phyloP scores from a whole-genome alignment of 2,888 invertebrate genomes.

The Phoenoteleia sp. region DNA sequence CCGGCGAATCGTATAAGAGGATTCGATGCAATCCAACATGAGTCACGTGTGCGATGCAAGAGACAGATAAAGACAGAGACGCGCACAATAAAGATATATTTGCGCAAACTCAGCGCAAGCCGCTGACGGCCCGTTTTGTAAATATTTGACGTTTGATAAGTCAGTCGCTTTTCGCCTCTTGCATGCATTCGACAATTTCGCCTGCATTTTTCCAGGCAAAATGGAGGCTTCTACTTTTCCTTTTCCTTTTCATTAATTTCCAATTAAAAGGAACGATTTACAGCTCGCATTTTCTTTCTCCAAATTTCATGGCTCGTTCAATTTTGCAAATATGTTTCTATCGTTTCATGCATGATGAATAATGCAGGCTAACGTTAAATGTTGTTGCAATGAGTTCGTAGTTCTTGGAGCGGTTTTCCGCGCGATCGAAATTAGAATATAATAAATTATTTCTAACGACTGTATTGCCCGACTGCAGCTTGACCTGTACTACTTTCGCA shows the following conservation, averaged over 20 bases:
- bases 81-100: slow-evolving; percentile 45
- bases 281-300: too few species aligned
- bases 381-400: not conserved
- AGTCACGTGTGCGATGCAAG: slow-evolving; percentile 77
- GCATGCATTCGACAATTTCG: not conserved
- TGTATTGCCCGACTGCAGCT: slow-evolving; percentile 57
- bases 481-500: slow-evolving; percentile 62
- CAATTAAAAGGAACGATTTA: too few species aligned
- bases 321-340: too few species aligned
- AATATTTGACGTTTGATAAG: slow-evolving; percentile 47
- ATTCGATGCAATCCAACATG: slow-evolving; percentile 84
- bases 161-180: slow-evolving; percentile 5
- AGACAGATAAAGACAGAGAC: slow-evolving; percentile 54
- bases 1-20: slow-evolving; percentile 81
- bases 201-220: too few species aligned
- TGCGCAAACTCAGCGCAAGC: slow-evolving; percentile 31
- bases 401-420: slow-evolving; percentile 14
- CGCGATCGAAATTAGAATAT: slow-evolving; percentile 59
- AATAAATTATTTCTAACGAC: slow-evolving; percentile 56
- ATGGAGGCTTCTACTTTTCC: too few species aligned
- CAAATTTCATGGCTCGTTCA: too few species aligned
- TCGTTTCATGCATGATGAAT: too few species aligned
- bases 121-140: slow-evolving; percentile 37
- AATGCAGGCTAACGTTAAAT: too few species aligned
- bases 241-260: too few species aligned